Evolutionary conservation across 37 sponge, comb jelly and placozoan genomes (phyloP).

Genomic region (Halisarca cf. caerulea): DNA sequence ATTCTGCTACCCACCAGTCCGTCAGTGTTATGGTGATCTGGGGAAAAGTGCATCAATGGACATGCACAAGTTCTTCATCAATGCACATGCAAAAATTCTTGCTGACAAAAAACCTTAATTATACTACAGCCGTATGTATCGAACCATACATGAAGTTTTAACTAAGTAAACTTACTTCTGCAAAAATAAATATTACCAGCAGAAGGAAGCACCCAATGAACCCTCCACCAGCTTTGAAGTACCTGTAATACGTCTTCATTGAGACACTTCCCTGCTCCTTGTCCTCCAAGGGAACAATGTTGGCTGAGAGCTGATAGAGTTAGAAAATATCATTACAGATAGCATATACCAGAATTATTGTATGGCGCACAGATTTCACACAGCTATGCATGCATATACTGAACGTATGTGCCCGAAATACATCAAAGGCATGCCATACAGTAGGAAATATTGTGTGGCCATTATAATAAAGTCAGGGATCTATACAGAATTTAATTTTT

Average conservation of each 20-base stretch:
- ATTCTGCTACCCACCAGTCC: background rate
- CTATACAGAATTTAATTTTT: too few relatives aligned
- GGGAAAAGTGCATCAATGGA: too few relatives aligned
- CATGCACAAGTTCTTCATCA: background rate
- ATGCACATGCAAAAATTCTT: background rate
- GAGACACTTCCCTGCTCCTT: slow-evolving; percentile 31
- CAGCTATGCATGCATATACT: too few relatives aligned
- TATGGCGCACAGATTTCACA: too few relatives aligned
- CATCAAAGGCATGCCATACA: too few relatives aligned
- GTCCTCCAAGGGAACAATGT: slow-evolving; percentile 29
- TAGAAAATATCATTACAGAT: too few relatives aligned
- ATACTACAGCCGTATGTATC: background rate
- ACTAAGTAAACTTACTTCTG: slow-evolving; percentile 61
- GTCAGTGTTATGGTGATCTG: background rate
- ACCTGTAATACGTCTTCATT: slow-evolving; percentile 8
- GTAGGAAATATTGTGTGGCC: too few relatives aligned
- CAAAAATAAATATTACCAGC: slow-evolving; percentile 33
- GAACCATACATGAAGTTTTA: too few relatives aligned
- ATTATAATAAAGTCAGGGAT: too few relatives aligned
- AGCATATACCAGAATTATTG: too few relatives aligned
- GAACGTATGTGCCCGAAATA: too few relatives aligned
- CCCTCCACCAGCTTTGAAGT: slow-evolving; percentile 15
- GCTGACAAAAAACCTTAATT: too few relatives aligned
- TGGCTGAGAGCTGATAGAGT: background rate
- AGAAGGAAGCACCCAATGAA: slow-evolving; percentile 1